Percentiles rank a stretch among this genome's conserved stretches.
phyloP scores from a whole-genome alignment of 1,140 invertebrate species.

The Dendrolimus punctatus region DNA sequence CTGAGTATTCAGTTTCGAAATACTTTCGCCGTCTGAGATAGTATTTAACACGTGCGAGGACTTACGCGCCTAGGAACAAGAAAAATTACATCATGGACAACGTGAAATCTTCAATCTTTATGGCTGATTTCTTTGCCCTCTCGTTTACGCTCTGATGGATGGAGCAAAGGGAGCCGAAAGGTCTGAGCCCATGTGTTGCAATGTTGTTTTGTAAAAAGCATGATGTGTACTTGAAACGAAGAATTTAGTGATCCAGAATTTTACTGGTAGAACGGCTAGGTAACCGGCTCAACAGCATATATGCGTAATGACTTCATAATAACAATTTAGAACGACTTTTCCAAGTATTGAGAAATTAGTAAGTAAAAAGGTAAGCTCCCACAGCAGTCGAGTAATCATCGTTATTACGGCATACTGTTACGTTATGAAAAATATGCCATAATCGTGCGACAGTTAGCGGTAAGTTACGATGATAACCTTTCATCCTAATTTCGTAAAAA shows the following conservation, averaged over 20 bases:
- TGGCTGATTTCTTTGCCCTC: slow-evolving; percentile 25
- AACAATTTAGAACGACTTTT: slow-evolving; percentile 60
- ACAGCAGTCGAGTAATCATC: slow-evolving; percentile 48
- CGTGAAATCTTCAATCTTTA: slow-evolving; percentile 25
- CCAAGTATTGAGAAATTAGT: slow-evolving; percentile 53
- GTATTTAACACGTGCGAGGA: slow-evolving; percentile 23
- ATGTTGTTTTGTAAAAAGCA: slow-evolving; percentile 24
- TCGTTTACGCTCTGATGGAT: slow-evolving; percentile 13
- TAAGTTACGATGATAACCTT: slow-evolving; percentile 27
- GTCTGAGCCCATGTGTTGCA: slow-evolving; percentile 20
- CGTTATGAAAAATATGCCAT: slow-evolving; percentile 32
- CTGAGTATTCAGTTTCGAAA: slow-evolving; percentile 52
- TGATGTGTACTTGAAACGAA: slow-evolving; percentile 15
- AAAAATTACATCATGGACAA: neutral
- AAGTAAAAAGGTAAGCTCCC: slow-evolving; percentile 56
- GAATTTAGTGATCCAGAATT: slow-evolving; percentile 42
- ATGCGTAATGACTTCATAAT: slow-evolving; percentile 66
- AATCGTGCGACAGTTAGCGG: slow-evolving; percentile 35
- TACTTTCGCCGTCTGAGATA: slow-evolving; percentile 38
- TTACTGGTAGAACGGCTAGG: slow-evolving; percentile 41
- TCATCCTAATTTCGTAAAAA: slow-evolving; percentile 20
- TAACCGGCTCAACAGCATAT: slow-evolving; percentile 39
- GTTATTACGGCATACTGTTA: slow-evolving; percentile 35
- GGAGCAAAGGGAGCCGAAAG: slow-evolving; percentile 16
- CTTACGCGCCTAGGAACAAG: slow-evolving; percentile 14